These are phyloP conservation scores for Lasioglossum marginatum DNA, from an alignment of 2,888 invertebrate species.

Conservation along the genomic window DNA sequence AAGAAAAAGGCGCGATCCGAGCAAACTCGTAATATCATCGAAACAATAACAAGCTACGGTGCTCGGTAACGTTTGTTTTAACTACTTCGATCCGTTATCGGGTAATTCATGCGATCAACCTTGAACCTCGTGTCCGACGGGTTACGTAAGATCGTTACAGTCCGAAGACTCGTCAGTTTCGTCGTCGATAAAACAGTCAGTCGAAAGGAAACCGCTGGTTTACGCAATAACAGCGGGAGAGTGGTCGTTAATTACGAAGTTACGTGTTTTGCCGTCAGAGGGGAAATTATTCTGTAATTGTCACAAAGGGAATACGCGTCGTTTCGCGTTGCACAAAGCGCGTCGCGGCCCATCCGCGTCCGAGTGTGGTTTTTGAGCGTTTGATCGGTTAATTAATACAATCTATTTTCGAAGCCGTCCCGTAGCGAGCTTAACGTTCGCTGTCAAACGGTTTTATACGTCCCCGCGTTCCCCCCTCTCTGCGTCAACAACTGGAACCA, in stretches of 20 bases:
- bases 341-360: neutral
- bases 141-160: neutral
- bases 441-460: slow-evolving; percentile 24
- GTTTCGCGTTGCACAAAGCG: slow-evolving; percentile 43
- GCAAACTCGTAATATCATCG: slow-evolving; percentile 1
- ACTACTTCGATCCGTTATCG: slow-evolving; percentile 9
- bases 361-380: slow-evolving; percentile 57
- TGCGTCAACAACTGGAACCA: slow-evolving; percentile 12
- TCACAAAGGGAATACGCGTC: slow-evolving; percentile 47
- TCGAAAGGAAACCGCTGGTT: neutral
- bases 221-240: neutral
- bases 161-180: neutral
- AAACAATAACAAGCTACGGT: slow-evolving; percentile 36
- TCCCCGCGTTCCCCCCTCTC: neutral
- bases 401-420: slow-evolving; percentile 39
- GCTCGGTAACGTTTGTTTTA: slow-evolving; percentile 16
- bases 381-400: slow-evolving; percentile 73
- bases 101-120: neutral
- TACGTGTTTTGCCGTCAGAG: slow-evolving; percentile 15
- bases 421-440: slow-evolving; percentile 19
- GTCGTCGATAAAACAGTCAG: neutral
- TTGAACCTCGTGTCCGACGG: slow-evolving; percentile 19
- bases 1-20: neutral
- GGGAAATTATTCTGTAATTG: slow-evolving; percentile 38
- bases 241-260: slow-evolving; percentile 33